These are phyloP conservation scores for Hipposideros armiger DNA, from an alignment of 2,113 vertebrate genomes.

Conservation along the genomic window DNA sequence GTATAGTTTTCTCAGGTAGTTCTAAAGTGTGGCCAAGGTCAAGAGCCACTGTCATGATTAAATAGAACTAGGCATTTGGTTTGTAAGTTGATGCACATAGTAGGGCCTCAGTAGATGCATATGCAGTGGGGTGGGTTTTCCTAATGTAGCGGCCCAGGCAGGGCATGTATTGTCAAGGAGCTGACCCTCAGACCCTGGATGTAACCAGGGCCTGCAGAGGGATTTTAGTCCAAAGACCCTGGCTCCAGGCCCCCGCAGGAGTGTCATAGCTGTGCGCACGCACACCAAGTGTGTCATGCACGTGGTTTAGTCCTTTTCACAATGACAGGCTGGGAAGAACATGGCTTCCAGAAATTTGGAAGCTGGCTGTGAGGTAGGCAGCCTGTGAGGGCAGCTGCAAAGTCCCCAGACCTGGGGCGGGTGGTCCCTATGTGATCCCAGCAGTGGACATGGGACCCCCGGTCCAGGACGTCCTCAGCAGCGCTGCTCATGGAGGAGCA, in stretches of 20 bases:
- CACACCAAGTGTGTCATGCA: fast-evolving
- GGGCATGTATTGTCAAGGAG: not conserved
- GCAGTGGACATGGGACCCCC: not conserved
- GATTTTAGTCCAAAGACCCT: not conserved
- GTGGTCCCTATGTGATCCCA: fast-evolving
- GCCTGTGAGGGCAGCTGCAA: not conserved
- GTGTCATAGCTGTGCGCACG: fast-evolving
- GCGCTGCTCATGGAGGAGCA: not conserved
- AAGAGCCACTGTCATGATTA: not conserved
- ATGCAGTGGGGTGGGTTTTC: not conserved
- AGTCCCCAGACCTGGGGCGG: fast-evolving
- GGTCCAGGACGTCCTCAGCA: not conserved
- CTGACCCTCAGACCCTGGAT: not conserved
- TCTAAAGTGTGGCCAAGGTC: not conserved
- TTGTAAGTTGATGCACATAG: fast-evolving
- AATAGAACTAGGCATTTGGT: not conserved
- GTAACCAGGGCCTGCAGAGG: not conserved
- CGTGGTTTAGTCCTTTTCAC: not conserved
- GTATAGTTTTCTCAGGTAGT: not conserved
- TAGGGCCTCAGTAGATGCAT: not conserved
- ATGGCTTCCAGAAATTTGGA: not conserved
- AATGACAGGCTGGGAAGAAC: not conserved
- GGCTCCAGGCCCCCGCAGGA: not conserved
- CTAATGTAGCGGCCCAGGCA: not conserved
- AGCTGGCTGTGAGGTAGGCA: fast-evolving